Conservation (phyloP, 2,113 vertebrate genomes). For the Labeo catla region DNA sequence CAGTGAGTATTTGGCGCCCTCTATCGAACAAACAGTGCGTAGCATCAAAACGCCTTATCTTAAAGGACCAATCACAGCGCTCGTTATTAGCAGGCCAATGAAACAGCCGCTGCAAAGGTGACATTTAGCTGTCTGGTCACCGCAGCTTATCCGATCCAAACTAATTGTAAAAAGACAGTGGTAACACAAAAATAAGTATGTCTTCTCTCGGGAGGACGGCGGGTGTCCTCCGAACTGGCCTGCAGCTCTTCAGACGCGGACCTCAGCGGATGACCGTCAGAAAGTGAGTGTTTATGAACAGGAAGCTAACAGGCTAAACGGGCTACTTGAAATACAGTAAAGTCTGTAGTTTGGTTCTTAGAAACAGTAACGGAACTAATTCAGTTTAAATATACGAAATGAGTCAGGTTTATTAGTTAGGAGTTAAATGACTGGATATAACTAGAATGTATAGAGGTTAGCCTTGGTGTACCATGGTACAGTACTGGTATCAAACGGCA, state of each 20-base stretch:
- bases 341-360: neutral
- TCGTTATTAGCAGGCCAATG: constrained; percentile 54
- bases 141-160: neutral
- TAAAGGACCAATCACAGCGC: constrained; percentile 64
- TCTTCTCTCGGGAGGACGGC: constrained; percentile 35
- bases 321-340: neutral
- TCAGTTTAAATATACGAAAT: neutral
- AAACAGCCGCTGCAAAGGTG: constrained; percentile 69
- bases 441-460: neutral
- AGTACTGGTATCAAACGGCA: neutral
- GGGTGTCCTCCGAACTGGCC: constrained; percentile 26
- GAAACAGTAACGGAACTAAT: no score
- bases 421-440: neutral
- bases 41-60: neutral
- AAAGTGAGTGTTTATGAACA: constrained; percentile 25
- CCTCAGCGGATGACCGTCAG: constrained; percentile 22
- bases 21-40: constrained; percentile 57
- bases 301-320: neutral
- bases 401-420: neutral
- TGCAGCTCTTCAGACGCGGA: constrained; percentile 3
- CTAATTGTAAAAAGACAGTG: neutral
- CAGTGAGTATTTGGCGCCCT: constrained; percentile 59
- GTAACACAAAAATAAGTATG: constrained; percentile 9
- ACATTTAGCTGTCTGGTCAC: constrained; percentile 56
- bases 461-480: neutral